Percentiles rank a stretch among this genome's conserved stretches.
Conservation (phyloP, 2,797 vertebrate genomes). For the Gallirallus australis region DNA sequence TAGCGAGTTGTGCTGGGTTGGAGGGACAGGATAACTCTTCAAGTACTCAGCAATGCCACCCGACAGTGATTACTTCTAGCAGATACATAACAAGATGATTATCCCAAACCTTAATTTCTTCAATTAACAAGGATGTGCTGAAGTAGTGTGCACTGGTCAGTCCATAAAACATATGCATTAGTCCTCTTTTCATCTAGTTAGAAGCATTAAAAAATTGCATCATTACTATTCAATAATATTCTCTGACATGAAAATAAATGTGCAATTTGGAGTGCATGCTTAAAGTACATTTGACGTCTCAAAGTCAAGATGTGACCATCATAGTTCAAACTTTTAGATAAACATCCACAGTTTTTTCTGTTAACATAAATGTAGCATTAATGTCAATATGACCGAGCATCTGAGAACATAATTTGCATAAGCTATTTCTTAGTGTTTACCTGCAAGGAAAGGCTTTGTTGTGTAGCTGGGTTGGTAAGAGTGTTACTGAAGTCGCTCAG, state of each 20-base stretch:
- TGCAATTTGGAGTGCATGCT: not conserved
- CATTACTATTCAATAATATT: not conserved
- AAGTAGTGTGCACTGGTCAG: not conserved
- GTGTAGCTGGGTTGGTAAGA: not conserved
- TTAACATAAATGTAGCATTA: not conserved
- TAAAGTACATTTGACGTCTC: not conserved
- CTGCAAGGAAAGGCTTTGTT: not conserved
- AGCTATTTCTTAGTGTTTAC: not conserved
- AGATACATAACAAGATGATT: not conserved
- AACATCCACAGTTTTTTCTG: not conserved
- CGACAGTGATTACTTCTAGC: not conserved
- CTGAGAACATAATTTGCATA: not conserved
- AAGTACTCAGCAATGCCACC: not conserved
- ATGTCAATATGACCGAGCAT: not conserved
- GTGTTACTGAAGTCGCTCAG: not conserved
- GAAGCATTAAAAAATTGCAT: not conserved
- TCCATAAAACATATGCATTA: not conserved
- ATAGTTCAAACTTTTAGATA: not conserved
- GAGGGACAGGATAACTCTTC: not conserved
- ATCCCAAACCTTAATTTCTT: not conserved
- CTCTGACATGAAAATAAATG: not conserved
- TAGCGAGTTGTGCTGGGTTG: not conserved
- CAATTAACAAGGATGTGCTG: not conserved
- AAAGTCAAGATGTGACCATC: not conserved
- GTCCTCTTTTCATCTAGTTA: not conserved